Conservation (phyloP, 2,113 vertebrate species). For the Megalops atlanticus region DNA sequence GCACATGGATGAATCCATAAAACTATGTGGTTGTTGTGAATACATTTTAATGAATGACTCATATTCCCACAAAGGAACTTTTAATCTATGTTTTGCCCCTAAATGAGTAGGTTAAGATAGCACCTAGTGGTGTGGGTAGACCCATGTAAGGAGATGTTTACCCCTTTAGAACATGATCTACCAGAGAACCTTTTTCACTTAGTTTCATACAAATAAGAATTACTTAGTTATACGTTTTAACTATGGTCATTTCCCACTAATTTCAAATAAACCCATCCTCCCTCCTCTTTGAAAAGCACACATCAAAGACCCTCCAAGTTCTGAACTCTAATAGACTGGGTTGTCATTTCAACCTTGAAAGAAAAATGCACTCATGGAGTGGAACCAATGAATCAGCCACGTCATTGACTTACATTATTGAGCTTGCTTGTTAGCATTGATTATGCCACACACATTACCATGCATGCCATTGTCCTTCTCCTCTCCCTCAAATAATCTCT, state of each 20-base stretch:
- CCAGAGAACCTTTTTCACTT: neutral
- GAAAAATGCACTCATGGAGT: too few relatives aligned
- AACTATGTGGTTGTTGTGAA: too few relatives aligned
- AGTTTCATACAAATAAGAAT: neutral
- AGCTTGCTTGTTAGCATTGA: neutral
- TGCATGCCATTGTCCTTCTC: neutral
- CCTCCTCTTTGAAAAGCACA: neutral
- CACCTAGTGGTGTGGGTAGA: neutral
- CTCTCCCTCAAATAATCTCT: neutral
- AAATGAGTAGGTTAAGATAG: neutral
- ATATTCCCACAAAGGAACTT: neutral
- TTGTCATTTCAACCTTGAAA: neutral
- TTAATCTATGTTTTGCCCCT: neutral
- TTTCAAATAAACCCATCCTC: neutral
- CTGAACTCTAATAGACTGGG: neutral
- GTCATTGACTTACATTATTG: neutral
- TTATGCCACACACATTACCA: neutral
- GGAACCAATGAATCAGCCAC: neutral
- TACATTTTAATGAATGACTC: neutral
- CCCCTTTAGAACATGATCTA: neutral
- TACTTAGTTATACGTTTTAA: neutral
- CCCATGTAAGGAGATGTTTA: neutral
- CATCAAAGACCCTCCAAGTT: neutral
- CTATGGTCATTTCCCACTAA: neutral
- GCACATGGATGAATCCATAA: neutral